Conservation (phyloP, 2,113 vertebrate genomes). For the Tetrao urogallus region DNA sequence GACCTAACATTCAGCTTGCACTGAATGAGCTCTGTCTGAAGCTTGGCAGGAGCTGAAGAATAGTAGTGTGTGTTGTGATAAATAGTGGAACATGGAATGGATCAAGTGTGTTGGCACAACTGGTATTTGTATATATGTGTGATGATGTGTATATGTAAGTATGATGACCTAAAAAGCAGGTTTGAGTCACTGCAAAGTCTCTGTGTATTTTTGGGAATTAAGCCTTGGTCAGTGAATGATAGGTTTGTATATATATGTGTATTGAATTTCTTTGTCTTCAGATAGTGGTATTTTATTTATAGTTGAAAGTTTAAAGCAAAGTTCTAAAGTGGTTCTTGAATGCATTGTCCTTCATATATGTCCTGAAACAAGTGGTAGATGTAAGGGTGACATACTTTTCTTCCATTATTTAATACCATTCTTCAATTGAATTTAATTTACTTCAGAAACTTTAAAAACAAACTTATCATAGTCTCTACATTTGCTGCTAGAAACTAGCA, state of each 20-base stretch:
- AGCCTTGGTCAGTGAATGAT: constrained; percentile 66
- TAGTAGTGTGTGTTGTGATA: constrained; percentile 33
- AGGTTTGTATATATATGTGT: constrained; percentile 49
- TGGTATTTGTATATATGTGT: neutral
- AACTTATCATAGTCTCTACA: constrained; percentile 4
- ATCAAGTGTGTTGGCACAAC: constrained; percentile 66
- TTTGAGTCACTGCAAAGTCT: constrained; percentile 61
- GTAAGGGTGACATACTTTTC: constrained; percentile 23
- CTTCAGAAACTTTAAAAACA: constrained; percentile 55
- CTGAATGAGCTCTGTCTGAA: constrained; percentile 67
- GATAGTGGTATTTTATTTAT: constrained; percentile 58
- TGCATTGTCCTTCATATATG: constrained; percentile 9
- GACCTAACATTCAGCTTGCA: constrained; percentile 46
- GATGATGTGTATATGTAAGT: neutral
- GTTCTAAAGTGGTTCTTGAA: constrained; percentile 70
- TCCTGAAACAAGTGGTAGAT: constrained; percentile 63
- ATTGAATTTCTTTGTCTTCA: constrained; percentile 65
- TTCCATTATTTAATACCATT: constrained; percentile 43
- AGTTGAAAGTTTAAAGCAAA: constrained; percentile 65
- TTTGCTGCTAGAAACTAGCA: constrained; percentile 8
- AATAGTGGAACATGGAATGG: constrained; percentile 60
- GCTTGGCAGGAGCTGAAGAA: constrained; percentile 54
- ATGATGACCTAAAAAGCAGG: constrained; percentile 65
- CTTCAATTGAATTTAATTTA: neutral
- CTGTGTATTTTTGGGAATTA: constrained; percentile 67